phyloP scores from a whole-genome alignment of 1,140 invertebrate species.

The Drosophila biarmipes region DNA sequence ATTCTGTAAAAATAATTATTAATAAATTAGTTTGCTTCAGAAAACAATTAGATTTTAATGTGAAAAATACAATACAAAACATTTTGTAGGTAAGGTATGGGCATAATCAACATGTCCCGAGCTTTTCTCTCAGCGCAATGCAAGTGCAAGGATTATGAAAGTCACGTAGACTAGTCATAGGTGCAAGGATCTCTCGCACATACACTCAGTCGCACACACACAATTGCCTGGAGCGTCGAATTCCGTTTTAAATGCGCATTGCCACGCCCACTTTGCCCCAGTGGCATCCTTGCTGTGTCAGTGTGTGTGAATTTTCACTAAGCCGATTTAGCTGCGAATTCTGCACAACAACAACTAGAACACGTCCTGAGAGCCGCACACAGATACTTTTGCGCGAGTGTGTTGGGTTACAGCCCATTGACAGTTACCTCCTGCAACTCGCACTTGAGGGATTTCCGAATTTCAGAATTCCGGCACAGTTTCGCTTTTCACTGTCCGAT shows the following conservation, averaged over 20 bases:
- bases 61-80: too few species aligned
- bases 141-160: conserved; percentile 43
- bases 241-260: conserved; percentile 62
- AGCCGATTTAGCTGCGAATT: conserved; percentile 53
- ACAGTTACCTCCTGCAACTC: conserved; percentile 20
- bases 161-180: conserved; percentile 38
- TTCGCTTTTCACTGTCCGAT: neutral
- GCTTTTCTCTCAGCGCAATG: conserved; percentile 6
- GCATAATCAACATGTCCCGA: neutral
- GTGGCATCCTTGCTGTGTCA: conserved; percentile 1
- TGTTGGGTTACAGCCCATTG: conserved; percentile 11
- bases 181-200: conserved; percentile 24
- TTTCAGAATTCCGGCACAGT: neutral
- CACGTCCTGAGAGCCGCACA: conserved; percentile 16
- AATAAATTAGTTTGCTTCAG: too few species aligned
- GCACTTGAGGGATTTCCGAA: conserved; percentile 6
- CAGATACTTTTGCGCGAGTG: conserved; percentile 2
- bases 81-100: too few species aligned
- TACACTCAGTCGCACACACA: too few species aligned
- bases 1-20: too few species aligned
- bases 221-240: conserved; percentile 52
- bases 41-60: too few species aligned
- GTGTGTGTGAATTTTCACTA: conserved; percentile 34
- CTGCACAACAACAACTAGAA: conserved; percentile 31
- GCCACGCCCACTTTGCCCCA: conserved; percentile 37